These are phyloP conservation scores for Gymnothorax reevesii DNA, from an alignment of 2,797 vertebrate species.

Conservation along the genomic window DNA sequence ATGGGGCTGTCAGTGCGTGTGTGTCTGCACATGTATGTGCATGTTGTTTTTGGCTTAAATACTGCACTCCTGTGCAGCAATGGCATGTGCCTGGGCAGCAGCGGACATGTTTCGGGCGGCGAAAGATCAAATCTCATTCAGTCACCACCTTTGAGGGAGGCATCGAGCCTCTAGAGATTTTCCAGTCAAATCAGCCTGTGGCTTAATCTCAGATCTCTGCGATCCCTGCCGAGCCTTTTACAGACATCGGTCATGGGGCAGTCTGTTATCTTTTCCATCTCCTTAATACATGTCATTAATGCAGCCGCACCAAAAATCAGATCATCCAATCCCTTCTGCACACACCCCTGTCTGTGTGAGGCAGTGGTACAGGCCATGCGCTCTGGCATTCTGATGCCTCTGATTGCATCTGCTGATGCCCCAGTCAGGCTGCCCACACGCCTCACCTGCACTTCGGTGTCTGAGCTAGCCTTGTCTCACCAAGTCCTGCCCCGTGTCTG, in stretches of 20 bases:
- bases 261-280: constrained; percentile 14
- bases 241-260: constrained; percentile 25
- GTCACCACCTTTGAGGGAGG: not conserved
- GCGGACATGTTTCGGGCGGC: not conserved
- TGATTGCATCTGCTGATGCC: constrained; percentile 10
- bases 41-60: not conserved
- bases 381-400: constrained; percentile 9
- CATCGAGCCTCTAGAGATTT: not conserved
- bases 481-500: too few relatives aligned
- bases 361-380: not conserved
- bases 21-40: not conserved
- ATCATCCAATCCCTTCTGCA: not conserved
- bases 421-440: not conserved
- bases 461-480: too few relatives aligned
- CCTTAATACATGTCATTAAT: not conserved
- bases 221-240: not conserved
- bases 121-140: not conserved
- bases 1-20: not conserved
- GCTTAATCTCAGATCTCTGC: constrained; percentile 13
- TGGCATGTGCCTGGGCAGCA: not conserved
- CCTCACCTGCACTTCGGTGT: not conserved
- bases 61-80: not conserved
- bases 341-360: not conserved
- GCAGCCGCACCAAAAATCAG: not conserved
- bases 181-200: constrained; percentile 31